A percentile compares a stretch with the other conserved stretches of the same genome.
Conservation (phyloP, 2,113 vertebrate genomes). For the Prolemur simus region DNA sequence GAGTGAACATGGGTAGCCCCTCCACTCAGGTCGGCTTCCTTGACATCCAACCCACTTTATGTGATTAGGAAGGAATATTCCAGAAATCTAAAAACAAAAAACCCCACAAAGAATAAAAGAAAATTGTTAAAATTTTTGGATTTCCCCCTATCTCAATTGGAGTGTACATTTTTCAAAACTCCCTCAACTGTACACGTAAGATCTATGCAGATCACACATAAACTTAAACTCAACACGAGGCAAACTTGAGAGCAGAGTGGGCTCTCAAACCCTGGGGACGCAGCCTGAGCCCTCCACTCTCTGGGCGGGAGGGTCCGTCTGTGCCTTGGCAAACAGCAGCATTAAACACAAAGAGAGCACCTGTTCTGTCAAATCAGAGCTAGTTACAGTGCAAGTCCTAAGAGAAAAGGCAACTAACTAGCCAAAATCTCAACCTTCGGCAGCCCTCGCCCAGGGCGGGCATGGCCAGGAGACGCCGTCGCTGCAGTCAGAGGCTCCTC, state of each 20-base stretch:
- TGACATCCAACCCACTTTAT: constrained; percentile 94
- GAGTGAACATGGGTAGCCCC: constrained; percentile 95
- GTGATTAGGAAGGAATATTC: constrained; percentile 88
- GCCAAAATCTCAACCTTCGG: no score
- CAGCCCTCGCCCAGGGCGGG: rapidly evolving
- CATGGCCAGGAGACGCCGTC: background rate
- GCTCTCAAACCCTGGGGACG: rapidly evolving
- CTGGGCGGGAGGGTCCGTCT: rapidly evolving
- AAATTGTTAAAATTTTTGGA: background rate
- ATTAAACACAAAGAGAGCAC: rapidly evolving
- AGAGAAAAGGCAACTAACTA: no score
- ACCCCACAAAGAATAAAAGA: background rate
- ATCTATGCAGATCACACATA: rapidly evolving
- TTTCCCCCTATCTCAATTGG: rapidly evolving
- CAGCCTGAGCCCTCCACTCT: rapidly evolving
- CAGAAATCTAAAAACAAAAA: constrained; percentile 89
- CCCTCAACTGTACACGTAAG: rapidly evolving
- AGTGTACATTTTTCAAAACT: rapidly evolving
- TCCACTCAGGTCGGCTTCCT: constrained; percentile 89
- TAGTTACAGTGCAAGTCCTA: background rate
- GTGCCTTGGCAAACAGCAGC: rapidly evolving
- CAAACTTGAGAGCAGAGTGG: rapidly evolving
- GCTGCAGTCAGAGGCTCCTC: no score
- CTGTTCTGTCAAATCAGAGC: background rate
- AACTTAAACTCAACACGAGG: background rate